Evolutionary conservation across 2,113 vertebrate genomes (phyloP).

Genomic region (Aplodontia rufa): DNA sequence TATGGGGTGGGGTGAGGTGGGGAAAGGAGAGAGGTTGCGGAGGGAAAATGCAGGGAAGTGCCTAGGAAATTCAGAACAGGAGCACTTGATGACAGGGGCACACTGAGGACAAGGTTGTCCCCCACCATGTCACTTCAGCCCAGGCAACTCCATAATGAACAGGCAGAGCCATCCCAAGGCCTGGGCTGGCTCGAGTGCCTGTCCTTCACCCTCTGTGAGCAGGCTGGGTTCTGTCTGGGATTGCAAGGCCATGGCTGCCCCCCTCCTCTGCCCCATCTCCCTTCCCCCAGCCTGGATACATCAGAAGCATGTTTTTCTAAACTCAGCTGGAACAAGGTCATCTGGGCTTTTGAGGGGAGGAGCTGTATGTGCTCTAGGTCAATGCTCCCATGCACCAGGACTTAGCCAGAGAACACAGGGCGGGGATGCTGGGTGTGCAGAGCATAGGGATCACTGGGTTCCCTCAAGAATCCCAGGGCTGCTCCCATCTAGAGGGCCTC

Average conservation of each 20-base stretch:
- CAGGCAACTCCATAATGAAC: neutral
- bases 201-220: neutral
- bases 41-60: neutral
- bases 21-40: neutral
- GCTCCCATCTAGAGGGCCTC: neutral
- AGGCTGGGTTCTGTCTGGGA: neutral
- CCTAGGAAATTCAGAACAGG: neutral
- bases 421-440: accelerated
- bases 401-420: neutral
- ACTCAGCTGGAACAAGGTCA: constrained; percentile 27
- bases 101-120: neutral
- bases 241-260: accelerated
- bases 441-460: neutral
- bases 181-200: neutral
- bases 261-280: neutral
- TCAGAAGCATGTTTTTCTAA: neutral
- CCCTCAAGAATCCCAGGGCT: neutral
- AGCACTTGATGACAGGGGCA: neutral
- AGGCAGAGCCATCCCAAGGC: too few relatives aligned
- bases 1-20: neutral
- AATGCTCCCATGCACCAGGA: neutral
- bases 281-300: accelerated
- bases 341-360: neutral
- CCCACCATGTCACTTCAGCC: neutral
- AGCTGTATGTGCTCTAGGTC: neutral